Base-by-base conservation (phyloP, 2,888 invertebrate species). In the Drosophila suboccidentalis region DNA sequence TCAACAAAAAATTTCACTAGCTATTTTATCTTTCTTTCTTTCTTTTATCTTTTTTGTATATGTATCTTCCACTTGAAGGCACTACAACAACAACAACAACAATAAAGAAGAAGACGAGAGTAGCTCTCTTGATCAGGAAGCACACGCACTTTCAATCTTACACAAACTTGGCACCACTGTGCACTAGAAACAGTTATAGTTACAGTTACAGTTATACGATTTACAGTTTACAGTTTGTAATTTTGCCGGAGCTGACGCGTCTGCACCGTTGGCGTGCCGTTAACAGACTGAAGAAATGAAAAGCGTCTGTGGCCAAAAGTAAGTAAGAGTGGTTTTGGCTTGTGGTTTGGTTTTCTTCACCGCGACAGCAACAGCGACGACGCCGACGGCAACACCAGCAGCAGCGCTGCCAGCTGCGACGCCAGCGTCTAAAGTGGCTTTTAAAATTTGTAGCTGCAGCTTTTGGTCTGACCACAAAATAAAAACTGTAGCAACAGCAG, bases 231-330 rank as follows among this genome's bases (percentile, higher is more conserved):
- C n/a, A 50, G 53, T 39, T 43, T 32, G 41, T 11, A 26, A n/a
- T 26, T 29, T 54, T 36, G 60, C 80, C 73, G 80, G 64, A 82
- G 89, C 83, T 68, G 64, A 62, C 87, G 87, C 91, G 92, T 92
- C 92, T 91, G 92, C 90, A 91, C 90, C 90, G 92, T 87, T 91
- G 90, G 92, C 91, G 88, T 91, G 91, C 90, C 92, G 85, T 90
- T 82, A 90, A 91, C 91, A 90, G 92, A 92, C 92, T 92, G 91
- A 92, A 91, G 91, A 91, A 91, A 90, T 91, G 88, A 87, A 92
- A 92, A 91, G 76, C 88, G 88, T 89, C 87, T 85, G 82, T 80
- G 80, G 79, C 85, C 90, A 90, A 88, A 90, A 86, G 91, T 90
- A 90, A 92, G 90, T 91, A 90, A 91, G 89, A 90, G 91, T 89